A percentile compares a stretch with the other conserved stretches of the same genome.
These are phyloP conservation scores for Microtus montanus DNA, from an alignment of 2,113 vertebrate species.

Conservation along the genomic window DNA sequence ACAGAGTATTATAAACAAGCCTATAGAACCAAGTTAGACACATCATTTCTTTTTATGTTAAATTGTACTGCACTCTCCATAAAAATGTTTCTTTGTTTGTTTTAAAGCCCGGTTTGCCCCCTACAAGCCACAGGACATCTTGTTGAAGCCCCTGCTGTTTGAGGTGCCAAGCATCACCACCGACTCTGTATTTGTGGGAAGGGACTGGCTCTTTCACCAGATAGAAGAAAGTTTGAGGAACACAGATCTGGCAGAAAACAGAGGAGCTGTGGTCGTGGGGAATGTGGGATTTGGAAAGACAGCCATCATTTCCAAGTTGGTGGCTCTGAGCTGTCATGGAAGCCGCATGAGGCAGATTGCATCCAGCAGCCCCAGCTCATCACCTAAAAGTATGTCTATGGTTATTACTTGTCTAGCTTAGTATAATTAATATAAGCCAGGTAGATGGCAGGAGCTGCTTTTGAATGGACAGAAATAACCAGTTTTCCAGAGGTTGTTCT, in stretches of 20 bases:
- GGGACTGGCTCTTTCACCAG: conserved; percentile 96
- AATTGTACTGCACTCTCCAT: conserved; percentile 32
- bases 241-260: conserved; percentile 85
- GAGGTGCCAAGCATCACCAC: conserved; percentile 99
- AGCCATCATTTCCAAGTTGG: conserved; percentile 94
- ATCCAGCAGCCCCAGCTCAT: conserved; percentile 92
- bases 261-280: conserved; percentile 92
- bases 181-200: conserved; percentile 97
- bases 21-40: not conserved
- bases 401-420: not conserved
- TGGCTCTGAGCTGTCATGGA: conserved; percentile 98
- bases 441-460: not conserved
- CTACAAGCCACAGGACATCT: conserved; percentile 97
- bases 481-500: not conserved
- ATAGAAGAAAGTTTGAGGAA: conserved; percentile 91
- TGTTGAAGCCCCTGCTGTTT: conserved; percentile 97
- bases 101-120: conserved; percentile 91
- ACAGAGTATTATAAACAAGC: not conserved
- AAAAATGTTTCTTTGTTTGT: conserved; percentile 61
- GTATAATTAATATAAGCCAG: not conserved
- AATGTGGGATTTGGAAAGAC: conserved; percentile 98
- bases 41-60: conserved; percentile 26
- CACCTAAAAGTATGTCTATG: conserved; percentile 90
- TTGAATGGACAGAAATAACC: not conserved
- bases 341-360: conserved; percentile 98